phyloP scores from a whole-genome alignment of 2,113 vertebrate genomes.

The Sorex fumeus region DNA sequence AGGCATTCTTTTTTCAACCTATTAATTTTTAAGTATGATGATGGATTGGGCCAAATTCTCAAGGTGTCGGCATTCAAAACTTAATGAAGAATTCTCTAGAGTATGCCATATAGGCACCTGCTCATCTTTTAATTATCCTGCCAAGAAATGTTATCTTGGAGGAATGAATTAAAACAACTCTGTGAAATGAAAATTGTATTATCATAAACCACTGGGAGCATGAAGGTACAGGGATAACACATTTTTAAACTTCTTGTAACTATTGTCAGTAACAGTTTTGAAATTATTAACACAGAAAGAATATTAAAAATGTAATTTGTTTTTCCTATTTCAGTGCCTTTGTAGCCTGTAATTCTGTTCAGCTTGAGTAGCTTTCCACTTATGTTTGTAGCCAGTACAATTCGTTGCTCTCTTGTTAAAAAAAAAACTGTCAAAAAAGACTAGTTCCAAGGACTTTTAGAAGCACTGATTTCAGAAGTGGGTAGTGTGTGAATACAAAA shows the following conservation, averaged over 20 bases:
- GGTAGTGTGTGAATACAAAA: no score
- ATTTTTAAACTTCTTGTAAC: conserved; percentile 61
- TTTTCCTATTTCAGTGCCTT: conserved; percentile 57
- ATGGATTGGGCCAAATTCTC: background rate
- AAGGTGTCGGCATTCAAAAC: background rate
- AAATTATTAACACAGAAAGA: conserved; percentile 64
- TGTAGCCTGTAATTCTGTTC: conserved; percentile 59
- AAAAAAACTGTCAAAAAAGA: background rate
- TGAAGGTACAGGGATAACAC: conserved; percentile 17
- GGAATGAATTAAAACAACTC: background rate
- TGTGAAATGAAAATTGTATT: conserved; percentile 50
- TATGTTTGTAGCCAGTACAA: conserved; percentile 19
- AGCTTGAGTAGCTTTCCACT: conserved; percentile 28
- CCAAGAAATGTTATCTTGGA: conserved; percentile 41
- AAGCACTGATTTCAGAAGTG: conserved; percentile 34
- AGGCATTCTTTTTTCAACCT: background rate
- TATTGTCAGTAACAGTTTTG: conserved; percentile 43
- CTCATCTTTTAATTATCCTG: conserved; percentile 36
- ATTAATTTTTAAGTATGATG: background rate
- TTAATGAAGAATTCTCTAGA: background rate
- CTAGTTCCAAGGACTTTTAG: background rate
- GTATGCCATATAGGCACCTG: background rate
- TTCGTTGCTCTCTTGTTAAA: conserved; percentile 9
- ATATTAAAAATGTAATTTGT: conserved; percentile 68
- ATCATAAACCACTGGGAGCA: conserved; percentile 7